These are phyloP conservation scores for Luperina testacea DNA, from an alignment of 2,888 invertebrate species.

Conservation along the genomic window DNA sequence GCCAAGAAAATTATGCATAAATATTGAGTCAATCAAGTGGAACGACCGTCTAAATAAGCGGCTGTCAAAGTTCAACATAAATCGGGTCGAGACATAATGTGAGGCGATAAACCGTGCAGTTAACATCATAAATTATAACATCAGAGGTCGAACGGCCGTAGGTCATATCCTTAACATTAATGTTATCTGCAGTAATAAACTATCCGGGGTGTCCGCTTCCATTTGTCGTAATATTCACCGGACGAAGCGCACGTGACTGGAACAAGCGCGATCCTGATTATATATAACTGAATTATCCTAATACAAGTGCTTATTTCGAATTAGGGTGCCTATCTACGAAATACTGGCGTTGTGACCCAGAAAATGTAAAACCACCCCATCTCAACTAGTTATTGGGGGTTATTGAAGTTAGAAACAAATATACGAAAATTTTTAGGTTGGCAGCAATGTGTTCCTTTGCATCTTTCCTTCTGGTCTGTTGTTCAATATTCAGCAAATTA, in stretches of 20 bases:
- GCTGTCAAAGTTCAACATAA: conserved; percentile 69
- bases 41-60: conserved; percentile 55
- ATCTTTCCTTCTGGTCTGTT: neutral
- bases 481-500: neutral
- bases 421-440: neutral
- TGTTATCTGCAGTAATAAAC: conserved; percentile 79
- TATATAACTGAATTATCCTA: conserved; percentile 47
- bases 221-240: conserved; percentile 73
- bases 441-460: no score
- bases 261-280: conserved; percentile 44
- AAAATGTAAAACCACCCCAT: neutral
- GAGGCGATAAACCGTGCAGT: conserved; percentile 73
- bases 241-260: conserved; percentile 58
- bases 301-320: conserved; percentile 45
- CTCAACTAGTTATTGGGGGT: neutral
- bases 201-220: conserved; percentile 69
- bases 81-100: conserved; percentile 70
- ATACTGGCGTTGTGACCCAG: conserved; percentile 10
- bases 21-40: conserved; percentile 49
- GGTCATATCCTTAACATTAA: conserved; percentile 79
- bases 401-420: neutral
- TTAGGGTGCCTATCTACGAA: conserved; percentile 35
- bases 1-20: conserved; percentile 24
- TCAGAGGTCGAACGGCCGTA: conserved; percentile 70
- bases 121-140: conserved; percentile 76